Base-by-base conservation (phyloP, 2,113 vertebrate genomes). In the Mugil cephalus region DNA sequence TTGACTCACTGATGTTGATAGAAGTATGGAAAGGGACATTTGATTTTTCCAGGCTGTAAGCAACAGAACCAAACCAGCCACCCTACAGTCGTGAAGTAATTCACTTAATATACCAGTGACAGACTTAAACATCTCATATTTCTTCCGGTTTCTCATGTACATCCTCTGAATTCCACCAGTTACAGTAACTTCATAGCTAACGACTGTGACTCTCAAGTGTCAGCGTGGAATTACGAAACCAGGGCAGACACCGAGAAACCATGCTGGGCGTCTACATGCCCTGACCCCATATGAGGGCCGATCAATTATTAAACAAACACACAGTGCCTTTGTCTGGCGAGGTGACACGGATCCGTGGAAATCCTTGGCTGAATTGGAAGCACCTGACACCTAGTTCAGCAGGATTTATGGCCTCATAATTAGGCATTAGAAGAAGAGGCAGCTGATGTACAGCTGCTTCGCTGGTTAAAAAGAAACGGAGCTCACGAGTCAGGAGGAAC, bases 371-470 rank as follows among this genome's bases (percentile, higher is more conserved):
- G 62, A 48, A 76, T 58, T 71, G 81, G 46, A 18, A 75, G 53
- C 82, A 80, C 80, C 88, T 83, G 87, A 88, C 84, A 80, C 79
- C 66, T 88, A 50, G 55, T 86, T 84, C 78, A 69, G 63, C 34
- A 69, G 85, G 89, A 90, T 86, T 90, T 77, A 83, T 74, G 35
- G 59, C 0, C 58, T 83, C 54, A 74, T 88, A 89, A 88, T 89
- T 67, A 78, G 81, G 74, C 62, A 47, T 89, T 85, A 85, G 69
- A 75, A 76, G 52, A 40, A 75, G 67, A 46, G 66, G 64, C 84
- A 87, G 83, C 80, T 89, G 88, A 80, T 75, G 72, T 63, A 9
- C 80, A 87, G 78, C 83, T 84, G 86, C 54, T 39, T 4, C 81
- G 61, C 59, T 43, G 77, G 69, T 77, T 40, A 38, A 17, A 74